phyloP scores from a whole-genome alignment of 1,140 invertebrate species.

The Macrosteles quadrilineatus region DNA sequence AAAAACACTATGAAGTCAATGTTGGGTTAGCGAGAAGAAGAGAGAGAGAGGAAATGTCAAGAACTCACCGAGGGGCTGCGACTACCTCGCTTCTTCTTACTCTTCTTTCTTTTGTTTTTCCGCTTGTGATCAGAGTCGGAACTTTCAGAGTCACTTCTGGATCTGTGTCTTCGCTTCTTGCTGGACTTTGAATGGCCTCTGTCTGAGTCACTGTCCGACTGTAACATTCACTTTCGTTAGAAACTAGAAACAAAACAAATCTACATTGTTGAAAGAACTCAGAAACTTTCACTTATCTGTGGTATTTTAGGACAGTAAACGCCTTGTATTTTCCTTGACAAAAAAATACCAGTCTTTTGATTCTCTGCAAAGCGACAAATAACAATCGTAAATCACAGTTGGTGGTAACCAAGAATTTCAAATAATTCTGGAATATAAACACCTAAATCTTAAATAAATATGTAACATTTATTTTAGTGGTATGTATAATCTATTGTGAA shows the following conservation, averaged over 20 bases:
- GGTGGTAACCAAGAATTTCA: no score
- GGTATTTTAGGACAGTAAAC: no score
- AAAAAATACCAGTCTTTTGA: no score
- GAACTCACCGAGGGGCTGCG: constrained; percentile 51
- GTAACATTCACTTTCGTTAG: no score
- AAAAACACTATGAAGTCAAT: not conserved
- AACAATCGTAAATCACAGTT: no score
- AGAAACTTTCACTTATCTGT: no score
- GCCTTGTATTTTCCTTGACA: no score
- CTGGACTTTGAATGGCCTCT: constrained; percentile 55
- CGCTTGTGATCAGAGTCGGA: constrained; percentile 58
- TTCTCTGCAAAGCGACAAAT: no score
- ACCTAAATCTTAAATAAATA: no score
- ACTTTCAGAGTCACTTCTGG: constrained; percentile 55
- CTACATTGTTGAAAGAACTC: not conserved
- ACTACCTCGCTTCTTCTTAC: constrained; percentile 59
- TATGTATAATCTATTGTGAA: no score
- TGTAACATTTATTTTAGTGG: no score
- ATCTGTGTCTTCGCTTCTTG: constrained; percentile 56
- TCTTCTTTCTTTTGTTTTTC: constrained; percentile 62
- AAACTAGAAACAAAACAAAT: constrained; percentile 36
- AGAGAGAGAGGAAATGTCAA: constrained; percentile 11
- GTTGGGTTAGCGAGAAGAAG: not conserved
- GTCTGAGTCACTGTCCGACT: constrained; percentile 54
- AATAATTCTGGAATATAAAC: no score